These are phyloP conservation scores for Elmis aenea DNA, from an alignment of 2,888 invertebrate genomes.

Conservation along the genomic window DNA sequence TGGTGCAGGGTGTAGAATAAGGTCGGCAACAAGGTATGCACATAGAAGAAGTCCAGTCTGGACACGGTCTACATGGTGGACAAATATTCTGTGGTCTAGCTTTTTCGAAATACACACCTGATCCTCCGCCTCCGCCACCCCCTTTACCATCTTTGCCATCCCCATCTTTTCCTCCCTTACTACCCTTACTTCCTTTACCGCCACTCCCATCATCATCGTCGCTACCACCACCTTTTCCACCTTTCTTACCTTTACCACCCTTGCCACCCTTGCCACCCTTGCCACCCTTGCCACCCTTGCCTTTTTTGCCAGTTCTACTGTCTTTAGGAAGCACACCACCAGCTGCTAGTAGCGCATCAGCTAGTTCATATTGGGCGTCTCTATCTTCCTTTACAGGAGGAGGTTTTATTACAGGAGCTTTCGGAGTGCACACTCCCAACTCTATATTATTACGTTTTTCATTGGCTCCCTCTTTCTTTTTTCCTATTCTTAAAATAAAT, in stretches of 20 bases:
- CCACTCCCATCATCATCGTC: neutral
- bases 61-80: too few species aligned
- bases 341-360: too few species aligned
- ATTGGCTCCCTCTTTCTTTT: conserved; percentile 5
- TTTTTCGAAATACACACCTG: too few species aligned
- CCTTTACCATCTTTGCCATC: neutral
- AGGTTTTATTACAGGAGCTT: neutral
- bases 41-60: too few species aligned
- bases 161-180: neutral
- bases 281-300: neutral
- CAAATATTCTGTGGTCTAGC: too few species aligned
- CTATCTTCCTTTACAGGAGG: neutral
- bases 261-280: neutral
- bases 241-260: neutral
- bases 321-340: too few species aligned
- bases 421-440: neutral
- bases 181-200: neutral
- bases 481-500: conserved; percentile 7
- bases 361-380: neutral
- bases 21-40: too few species aligned
- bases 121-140: too few species aligned
- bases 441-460: conserved; percentile 3
- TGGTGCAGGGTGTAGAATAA: too few species aligned
- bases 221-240: neutral
- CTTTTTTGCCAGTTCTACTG: neutral